A percentile compares a stretch with the other conserved stretches of the same genome.
These are phyloP conservation scores for Zosterops borbonicus DNA, from an alignment of 2,113 vertebrate species.

Conservation along the genomic window DNA sequence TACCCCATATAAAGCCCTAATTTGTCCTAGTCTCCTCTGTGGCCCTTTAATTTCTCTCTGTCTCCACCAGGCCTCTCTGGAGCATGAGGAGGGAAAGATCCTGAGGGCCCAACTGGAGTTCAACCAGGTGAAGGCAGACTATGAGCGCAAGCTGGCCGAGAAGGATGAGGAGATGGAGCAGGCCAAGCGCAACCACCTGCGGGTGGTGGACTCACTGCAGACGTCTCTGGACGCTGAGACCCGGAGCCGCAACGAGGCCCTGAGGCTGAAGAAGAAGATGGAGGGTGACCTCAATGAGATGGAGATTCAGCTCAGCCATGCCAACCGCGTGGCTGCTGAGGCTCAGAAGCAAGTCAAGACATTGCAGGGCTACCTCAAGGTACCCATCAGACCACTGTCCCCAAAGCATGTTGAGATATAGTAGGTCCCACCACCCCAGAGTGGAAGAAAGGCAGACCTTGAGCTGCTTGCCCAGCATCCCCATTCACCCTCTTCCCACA, in stretches of 20 bases:
- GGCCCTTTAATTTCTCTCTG: not conserved
- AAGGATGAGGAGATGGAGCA: constrained; percentile 95
- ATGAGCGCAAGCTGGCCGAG: constrained; percentile 86
- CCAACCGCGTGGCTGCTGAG: constrained; percentile 81
- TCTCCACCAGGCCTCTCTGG: constrained; percentile 80
- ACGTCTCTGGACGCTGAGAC: constrained; percentile 87
- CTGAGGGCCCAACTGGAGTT: constrained; percentile 90
- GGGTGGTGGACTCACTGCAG: constrained; percentile 88
- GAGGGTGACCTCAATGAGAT: constrained; percentile 92
- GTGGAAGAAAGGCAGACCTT: not conserved
- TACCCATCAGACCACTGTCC: not conserved
- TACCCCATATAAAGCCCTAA: not conserved
- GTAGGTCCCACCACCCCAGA: not conserved
- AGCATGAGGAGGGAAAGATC: constrained; percentile 93
- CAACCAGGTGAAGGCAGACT: constrained; percentile 86
- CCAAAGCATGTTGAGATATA: not conserved
- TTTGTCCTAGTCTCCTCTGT: not conserved
- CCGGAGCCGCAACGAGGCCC: constrained; percentile 89
- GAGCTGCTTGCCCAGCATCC: not conserved
- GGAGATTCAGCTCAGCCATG: constrained; percentile 89
- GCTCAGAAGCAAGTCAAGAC: constrained; percentile 87
- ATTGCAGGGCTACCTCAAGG: constrained; percentile 85
- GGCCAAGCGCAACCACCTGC: constrained; percentile 86
- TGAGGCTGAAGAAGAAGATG: constrained; percentile 92
- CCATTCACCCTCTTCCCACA: not conserved